Evolutionary conservation across 2,113 vertebrate species (phyloP).

Genomic region (Orientallactaga bullata): DNA sequence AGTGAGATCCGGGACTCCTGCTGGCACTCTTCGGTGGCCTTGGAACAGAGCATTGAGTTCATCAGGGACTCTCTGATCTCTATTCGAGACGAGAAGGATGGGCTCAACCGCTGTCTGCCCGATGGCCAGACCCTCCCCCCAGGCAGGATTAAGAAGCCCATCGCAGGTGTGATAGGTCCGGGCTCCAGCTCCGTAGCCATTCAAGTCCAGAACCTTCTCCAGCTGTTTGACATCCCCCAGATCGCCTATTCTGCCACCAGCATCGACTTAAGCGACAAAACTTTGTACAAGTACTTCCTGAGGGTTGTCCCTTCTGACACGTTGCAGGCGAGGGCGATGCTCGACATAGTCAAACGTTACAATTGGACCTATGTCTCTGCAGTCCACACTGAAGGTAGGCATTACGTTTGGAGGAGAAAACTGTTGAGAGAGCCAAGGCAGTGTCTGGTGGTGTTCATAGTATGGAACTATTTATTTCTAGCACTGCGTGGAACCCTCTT

Average conservation of each 20-base stretch:
- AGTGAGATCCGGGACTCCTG: constrained; percentile 99
- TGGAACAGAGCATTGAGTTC: constrained; percentile 99
- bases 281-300: constrained; percentile 98
- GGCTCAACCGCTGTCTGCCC: constrained; percentile 94
- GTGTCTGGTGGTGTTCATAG: neutral
- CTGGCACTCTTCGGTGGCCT: constrained; percentile 98
- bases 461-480: neutral
- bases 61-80: constrained; percentile 99
- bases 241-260: constrained; percentile 99
- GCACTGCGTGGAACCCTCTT: neutral
- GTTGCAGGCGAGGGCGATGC: constrained; percentile 96
- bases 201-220: constrained; percentile 98
- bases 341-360: constrained; percentile 98
- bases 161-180: constrained; percentile 97
- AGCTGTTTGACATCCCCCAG: constrained; percentile 99
- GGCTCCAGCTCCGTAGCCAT: constrained; percentile 99
- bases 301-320: constrained; percentile 98
- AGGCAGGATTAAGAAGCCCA: constrained; percentile 94
- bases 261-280: constrained; percentile 98
- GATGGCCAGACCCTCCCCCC: constrained; percentile 91
- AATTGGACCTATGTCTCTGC: constrained; percentile 99
- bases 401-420: constrained; percentile 53
- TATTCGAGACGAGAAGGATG: constrained; percentile 96
- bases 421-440: neutral
- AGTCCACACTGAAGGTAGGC: constrained; percentile 98